Evolutionary conservation across 2,113 vertebrate genomes (phyloP), one percentile per base, ranked within the genome.

Genomic region (Clarias macrocephalus): DNA sequence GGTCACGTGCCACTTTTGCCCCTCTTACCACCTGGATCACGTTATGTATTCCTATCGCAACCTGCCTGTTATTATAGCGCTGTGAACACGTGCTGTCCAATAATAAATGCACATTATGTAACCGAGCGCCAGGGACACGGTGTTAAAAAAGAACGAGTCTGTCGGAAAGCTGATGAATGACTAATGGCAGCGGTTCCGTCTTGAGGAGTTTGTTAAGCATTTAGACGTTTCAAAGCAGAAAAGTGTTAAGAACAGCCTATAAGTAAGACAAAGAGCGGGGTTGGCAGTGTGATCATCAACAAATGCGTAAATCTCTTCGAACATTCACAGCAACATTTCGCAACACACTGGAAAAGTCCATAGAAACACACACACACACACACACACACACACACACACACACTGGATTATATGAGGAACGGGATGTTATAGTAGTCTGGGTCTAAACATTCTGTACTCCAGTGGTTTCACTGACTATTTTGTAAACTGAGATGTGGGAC

Each of bases 81-180:
- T 23, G 12, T 25, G 60, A 77, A 37, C 73, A 77, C 56, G 59
- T 85, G 59, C 42, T 56, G 42, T 66, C 25, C n/a, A 57, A 77
- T 68, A 86, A 80, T 66, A 86, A 80, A 42, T 21, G 21, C 60
- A 28, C 48, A 56, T 86, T 86, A 80, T 68, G 21, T 86, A 86
- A 86, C 10, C 9, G 11, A 18, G 72, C 19, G 25, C 10, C 60
- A 54, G n/a, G 80, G 28, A 86, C 75, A 65, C n/a, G 18, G 30
- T 21, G 16, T 73, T 56, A 30, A 21, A 56, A 84, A 30, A 21
- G 33, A 85, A 63, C 59, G 52, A 18, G 84, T 48, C 37, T 85
- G 48, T 48, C 57, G 21, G 37, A 62, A 52, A 76, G 60, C 42
- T 79, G 84, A 85, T 63, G 33, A 42, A 42, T 33, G 10, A 48